A percentile compares a stretch with the other conserved stretches of the same genome.
Evolutionary conservation across 2,113 vertebrate species (phyloP).

Genomic region (Cyanoramphus novaezelandiae): DNA sequence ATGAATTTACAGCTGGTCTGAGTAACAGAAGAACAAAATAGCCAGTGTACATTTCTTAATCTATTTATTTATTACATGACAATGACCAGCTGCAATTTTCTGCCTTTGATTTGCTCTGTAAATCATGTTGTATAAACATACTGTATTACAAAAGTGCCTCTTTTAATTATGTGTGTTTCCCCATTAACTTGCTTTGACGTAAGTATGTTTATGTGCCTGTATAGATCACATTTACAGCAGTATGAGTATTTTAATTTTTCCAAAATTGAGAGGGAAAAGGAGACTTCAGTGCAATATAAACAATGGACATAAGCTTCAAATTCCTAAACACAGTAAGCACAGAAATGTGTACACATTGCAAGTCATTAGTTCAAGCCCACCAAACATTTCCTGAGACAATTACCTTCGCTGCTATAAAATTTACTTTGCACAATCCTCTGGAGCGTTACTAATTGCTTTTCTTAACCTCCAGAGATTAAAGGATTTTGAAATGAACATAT

Average conservation of each 20-base stretch:
- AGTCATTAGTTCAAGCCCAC: conserved; percentile 59
- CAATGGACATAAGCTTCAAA: background rate
- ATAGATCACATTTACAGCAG: background rate
- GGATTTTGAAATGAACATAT: conserved; percentile 65
- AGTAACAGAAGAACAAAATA: background rate
- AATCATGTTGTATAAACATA: background rate
- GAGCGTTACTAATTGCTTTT: conserved; percentile 62
- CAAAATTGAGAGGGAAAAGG: background rate
- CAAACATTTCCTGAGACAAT: conserved; percentile 67
- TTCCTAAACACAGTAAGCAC: background rate
- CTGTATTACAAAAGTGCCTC: background rate
- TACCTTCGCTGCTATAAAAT: conserved; percentile 62
- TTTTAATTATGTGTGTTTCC: background rate
- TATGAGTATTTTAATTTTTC: background rate
- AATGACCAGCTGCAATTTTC: background rate
- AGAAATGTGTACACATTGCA: conserved; percentile 14
- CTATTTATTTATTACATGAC: background rate
- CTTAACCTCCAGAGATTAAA: conserved; percentile 68
- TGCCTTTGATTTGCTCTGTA: background rate
- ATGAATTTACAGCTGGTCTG: background rate
- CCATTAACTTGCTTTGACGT: background rate
- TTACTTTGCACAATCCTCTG: conserved; percentile 57
- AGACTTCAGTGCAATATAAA: background rate
- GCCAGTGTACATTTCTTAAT: background rate
- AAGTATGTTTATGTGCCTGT: background rate